Base-by-base conservation (phyloP, 1,140 invertebrate genomes). In the Monochamus saltuarius region DNA sequence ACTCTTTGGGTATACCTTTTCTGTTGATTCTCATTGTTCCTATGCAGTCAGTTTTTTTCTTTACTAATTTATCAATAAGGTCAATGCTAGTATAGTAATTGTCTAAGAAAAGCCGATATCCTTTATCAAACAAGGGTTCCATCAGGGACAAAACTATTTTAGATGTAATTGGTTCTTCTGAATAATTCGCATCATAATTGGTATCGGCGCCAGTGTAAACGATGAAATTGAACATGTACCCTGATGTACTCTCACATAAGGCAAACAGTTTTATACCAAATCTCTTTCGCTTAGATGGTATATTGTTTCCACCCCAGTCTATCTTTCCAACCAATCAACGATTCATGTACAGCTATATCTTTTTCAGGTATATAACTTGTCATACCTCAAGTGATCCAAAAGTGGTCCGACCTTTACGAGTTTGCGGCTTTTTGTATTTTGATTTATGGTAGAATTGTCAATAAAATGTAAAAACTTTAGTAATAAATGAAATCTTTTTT, bases 61-160 rank as follows among this genome's bases (percentile, higher is more conserved):
- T 13, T 19, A 13, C 16, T 16, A 22, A 36, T 13, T 19, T 11
- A 11, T 36, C 34, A 50, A 19, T n/a, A 10, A 34, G 13, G 17
- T 50, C 10, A 50, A 50, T 36, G 8, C 14, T 11, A 36, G 19
- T 34, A 50, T 34, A 50, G 19, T 19, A 10, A 34, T 50, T 50
- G 13, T 50, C 19, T 1, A 34, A 19, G 1, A n/a, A 1, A 50
- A 34, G 16, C 29, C 7, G 11, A 34, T 50, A 50, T 16, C 34
- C 19, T 50, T 36, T 50, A 43, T 43, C 16, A 11, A 43, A 16
- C 16, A 43, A 43, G 13, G n/a, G 11, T 13, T 43, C 11, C 16
- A 13, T 13, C 16, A 43, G 16, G 11, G n/a, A 11, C 7, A 7
- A 43, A 7, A 43, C 13, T 13, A 43, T 43, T 43, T 13, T 43